phyloP scores from a whole-genome alignment of 92 coral and sea anemone genomes.

The Heliopora coerulea region DNA sequence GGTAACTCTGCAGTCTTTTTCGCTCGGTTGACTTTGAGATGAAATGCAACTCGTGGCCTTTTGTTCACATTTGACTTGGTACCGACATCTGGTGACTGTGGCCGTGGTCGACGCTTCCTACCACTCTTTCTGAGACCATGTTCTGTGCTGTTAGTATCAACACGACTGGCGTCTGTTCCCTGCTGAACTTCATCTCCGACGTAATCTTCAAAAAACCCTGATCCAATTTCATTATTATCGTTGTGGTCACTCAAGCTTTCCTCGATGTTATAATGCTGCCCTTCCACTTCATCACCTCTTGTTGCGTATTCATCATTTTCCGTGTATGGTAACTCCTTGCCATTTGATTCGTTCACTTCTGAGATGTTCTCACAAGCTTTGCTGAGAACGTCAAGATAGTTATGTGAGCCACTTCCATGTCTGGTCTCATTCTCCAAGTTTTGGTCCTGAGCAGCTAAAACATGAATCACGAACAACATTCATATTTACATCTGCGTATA shows the following conservation, averaged over 20 bases:
- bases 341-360: background rate
- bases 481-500: too few species aligned
- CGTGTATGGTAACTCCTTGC: background rate
- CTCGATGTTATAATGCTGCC: background rate
- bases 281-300: background rate
- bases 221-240: background rate
- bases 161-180: background rate
- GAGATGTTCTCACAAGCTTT: conserved; percentile 32
- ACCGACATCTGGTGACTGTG: conserved; percentile 13
- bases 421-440: too few species aligned
- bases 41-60: background rate
- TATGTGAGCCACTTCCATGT: too few species aligned
- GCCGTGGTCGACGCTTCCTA: conserved; percentile 30
- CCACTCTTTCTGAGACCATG: conserved; percentile 21
- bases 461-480: too few species aligned
- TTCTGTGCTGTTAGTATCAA: background rate
- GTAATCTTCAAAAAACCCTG: conserved; percentile 30
- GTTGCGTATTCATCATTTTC: background rate
- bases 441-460: too few species aligned
- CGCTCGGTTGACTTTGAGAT: background rate
- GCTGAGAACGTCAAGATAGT: conserved; percentile 30
- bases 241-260: background rate
- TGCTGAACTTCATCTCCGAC: background rate
- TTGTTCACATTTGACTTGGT: background rate
- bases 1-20: conserved; percentile 41